Evolutionary conservation across 1,140 invertebrate species (phyloP).

Genomic region (Heliconius hewitsoni): DNA sequence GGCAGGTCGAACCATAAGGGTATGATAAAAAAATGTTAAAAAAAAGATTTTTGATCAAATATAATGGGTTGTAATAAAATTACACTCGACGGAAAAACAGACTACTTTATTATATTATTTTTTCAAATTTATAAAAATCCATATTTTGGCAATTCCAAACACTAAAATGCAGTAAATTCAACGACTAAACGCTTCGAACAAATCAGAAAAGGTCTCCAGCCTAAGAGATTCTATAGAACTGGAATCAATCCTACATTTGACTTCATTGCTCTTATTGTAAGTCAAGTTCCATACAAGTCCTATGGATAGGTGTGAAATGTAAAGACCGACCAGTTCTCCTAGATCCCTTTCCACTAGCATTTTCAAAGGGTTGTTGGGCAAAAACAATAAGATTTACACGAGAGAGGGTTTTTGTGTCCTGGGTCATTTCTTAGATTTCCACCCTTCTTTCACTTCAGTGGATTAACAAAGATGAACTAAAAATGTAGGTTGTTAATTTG

Average conservation of each 20-base stretch:
- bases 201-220: neutral
- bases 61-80: no score
- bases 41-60: no score
- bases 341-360: neutral
- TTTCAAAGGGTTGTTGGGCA: slow-evolving; percentile 9
- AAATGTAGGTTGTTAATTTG: slow-evolving; percentile 14
- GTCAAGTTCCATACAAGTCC: slow-evolving; percentile 8
- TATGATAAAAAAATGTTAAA: no score
- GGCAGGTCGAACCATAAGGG: no score
- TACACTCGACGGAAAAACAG: no score
- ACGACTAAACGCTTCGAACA: no score
- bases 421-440: slow-evolving; percentile 13
- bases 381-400: slow-evolving; percentile 1
- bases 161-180: no score
- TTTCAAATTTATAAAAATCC: no score
- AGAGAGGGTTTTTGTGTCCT: neutral
- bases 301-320: slow-evolving; percentile 7
- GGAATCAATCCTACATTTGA: slow-evolving; percentile 5
- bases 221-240: slow-evolving; percentile 4
- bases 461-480: slow-evolving; percentile 15
- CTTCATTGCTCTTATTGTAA: slow-evolving; percentile 8
- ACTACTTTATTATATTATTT: no score
- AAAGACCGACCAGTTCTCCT: neutral
- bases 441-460: slow-evolving; percentile 4
- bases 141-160: no score